Base-by-base conservation (phyloP, 2,113 vertebrate genomes). In the Lagopus muta region DNA sequence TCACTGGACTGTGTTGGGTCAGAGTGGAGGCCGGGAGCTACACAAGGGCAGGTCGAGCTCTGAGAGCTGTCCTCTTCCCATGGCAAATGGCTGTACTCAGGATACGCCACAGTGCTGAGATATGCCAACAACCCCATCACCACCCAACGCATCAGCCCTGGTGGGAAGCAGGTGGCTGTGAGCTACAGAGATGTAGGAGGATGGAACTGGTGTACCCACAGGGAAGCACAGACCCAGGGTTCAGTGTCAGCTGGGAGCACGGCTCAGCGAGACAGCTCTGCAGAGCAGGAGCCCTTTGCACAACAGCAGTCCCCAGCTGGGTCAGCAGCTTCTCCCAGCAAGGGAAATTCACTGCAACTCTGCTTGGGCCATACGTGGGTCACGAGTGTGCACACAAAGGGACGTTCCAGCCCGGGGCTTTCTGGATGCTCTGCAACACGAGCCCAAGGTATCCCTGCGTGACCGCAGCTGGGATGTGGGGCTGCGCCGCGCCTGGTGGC, bases 21-120 rank as follows among this genome's bases (percentile, higher is more conserved):
- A 0, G 36, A 66, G 72, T 2, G 9, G 16, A 27, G 47, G 43
- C 86, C 81, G 84, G 81, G 70, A 52, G 77, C 77, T 91, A 34
- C 86, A 36, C 1, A 0, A 67, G 52, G 87, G 89, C 89, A 75
- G 47, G 47, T 69, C 77, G 32, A 81, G 38, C 81, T 84, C 10
- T 74, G 36, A 78, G 74, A 82, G 81, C 84, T 84, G 42, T 52
- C 38, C 87, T 93, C 83, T 76, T 94, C 89, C 93, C 70, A 78
- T 57, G 40, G 66, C 84, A 94, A 95, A 96, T 87, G 94, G 89
- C 77, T 89, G 84, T 1, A 0, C 54, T 73, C 6, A 3, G 76
- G 78, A 27, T 80, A 77, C 1, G 0, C 30, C 6, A 0, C 42
- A 30, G 50, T 34, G 84, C 65, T 69, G 36, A 82, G 89, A 85